Percentiles rank a stretch among this genome's conserved stretches.
Evolutionary conservation across 92 coral and sea anemone species (phyloP).

Genomic region (Paramuricea clavata): DNA sequence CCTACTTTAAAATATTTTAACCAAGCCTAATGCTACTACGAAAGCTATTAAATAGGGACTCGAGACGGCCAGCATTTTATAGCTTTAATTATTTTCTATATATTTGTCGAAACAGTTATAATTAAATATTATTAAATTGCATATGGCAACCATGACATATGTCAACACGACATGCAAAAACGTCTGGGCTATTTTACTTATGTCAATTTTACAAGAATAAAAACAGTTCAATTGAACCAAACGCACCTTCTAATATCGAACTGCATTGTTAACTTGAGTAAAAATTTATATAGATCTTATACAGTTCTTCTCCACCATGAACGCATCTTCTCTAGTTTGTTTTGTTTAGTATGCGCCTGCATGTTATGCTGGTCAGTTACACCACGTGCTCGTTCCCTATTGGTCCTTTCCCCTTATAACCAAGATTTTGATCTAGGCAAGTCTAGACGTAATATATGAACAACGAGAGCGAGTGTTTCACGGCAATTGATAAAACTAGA

Average conservation of each 20-base stretch:
- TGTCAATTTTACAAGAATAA: not conserved
- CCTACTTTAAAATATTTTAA: not conserved
- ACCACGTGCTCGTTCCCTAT: conserved; percentile 24
- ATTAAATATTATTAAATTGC: too few relatives aligned
- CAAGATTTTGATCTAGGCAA: too few relatives aligned
- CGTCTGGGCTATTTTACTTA: not conserved
- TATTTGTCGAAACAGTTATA: too few relatives aligned
- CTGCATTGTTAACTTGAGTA: conserved; percentile 67
- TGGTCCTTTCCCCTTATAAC: not conserved
- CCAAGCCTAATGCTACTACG: too few relatives aligned
- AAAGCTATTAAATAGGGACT: not conserved
- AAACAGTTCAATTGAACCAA: not conserved
- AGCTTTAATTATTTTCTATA: not conserved
- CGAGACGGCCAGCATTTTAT: not conserved
- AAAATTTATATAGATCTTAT: not conserved
- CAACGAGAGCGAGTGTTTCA: too few relatives aligned
- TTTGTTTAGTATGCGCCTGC: conserved; percentile 37
- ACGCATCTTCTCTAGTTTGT: not conserved
- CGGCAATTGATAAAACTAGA: too few relatives aligned
- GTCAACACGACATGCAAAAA: not conserved
- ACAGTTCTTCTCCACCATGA: not conserved
- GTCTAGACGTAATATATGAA: too few relatives aligned
- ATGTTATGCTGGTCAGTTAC: not conserved
- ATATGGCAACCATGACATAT: too few relatives aligned
- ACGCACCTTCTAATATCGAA: conserved; percentile 87